These are phyloP conservation scores for Acleris emargana DNA, from an alignment of 2,888 invertebrate species.

Conservation along the genomic window DNA sequence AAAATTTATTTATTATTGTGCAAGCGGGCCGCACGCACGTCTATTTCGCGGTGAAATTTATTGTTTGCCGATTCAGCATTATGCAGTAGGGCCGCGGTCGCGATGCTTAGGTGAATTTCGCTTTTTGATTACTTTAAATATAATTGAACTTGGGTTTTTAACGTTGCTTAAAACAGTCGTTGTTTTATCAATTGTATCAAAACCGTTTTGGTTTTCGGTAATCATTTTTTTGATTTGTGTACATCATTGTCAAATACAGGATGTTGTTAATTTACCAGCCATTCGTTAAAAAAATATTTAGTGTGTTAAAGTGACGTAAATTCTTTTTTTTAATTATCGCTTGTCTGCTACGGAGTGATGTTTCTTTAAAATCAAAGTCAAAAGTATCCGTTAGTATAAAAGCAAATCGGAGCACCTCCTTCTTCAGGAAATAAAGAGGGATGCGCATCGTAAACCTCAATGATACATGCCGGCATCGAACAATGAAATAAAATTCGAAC, in stretches of 20 bases:
- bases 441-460: constrained; percentile 70
- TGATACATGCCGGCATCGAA: constrained; percentile 67
- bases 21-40: constrained; percentile 69
- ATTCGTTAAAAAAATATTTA: too few species aligned
- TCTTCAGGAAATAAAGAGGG: constrained; percentile 67
- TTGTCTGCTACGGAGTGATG: neutral
- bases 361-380: constrained; percentile 41
- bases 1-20: constrained; percentile 75
- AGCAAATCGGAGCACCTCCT: constrained; percentile 43
- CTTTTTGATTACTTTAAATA: neutral
- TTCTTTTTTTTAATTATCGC: neutral
- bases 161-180: neutral
- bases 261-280: too few species aligned
- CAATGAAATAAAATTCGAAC: constrained; percentile 67
- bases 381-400: constrained; percentile 57
- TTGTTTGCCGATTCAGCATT: constrained; percentile 72
- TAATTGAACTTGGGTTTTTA: neutral
- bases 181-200: too few species aligned
- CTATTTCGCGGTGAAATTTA: constrained; percentile 75
- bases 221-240: too few species aligned
- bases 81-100: constrained; percentile 51
- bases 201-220: too few species aligned
- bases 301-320: neutral
- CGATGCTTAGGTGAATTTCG: constrained; percentile 16
- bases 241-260: too few species aligned